Base-by-base conservation (phyloP, 2,888 invertebrate species). In the Oscheius sp. region DNA sequence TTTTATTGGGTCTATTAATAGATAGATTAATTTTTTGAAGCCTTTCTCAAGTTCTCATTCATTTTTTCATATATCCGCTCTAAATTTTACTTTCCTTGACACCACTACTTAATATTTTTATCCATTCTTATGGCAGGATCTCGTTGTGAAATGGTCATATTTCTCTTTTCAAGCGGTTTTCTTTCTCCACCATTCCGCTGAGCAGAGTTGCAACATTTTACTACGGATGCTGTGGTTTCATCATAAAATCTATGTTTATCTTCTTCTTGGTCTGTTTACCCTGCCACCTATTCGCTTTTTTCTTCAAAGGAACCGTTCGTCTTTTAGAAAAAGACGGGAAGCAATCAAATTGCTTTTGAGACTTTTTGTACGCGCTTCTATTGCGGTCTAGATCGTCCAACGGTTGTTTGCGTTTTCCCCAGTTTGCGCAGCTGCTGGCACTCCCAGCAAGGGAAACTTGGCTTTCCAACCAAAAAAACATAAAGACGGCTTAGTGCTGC, bases 341-440 rank as follows among this genome's bases (percentile, higher is more conserved):
- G 35, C 35, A 35, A 35, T 35, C 35, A 35, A 35, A 35, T 35
- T 58, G 21, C 29, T 29, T 58, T 29, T 16, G 25, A 29, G 58
- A 27, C 58, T 58, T 18, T 29, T 58, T 29, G 58, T 25, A 25
- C 23, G 35, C 35, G 12, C 41, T 29, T 41, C 45, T 23, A 61
- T 41, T 45, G 23, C 18, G 61, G 66, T 46, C 66, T 66, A 52
- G 66, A 66, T 66, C 49, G 66, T 66, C 66, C 66, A 66, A 52
- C 49, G 49, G 52, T 49, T 66, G 52, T 66, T 66, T 66, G 66
- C 66, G 27, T 66, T 66, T 66, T 66, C 66, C 55, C 52, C 29
- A 66, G 66, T 66, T 66, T 66, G 66, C 66, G 66, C 66, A 66
- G 66, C 27, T 52, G 66, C 66, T 66, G 66, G 66, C 66, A 66